Conservation (phyloP, 2,888 invertebrate genomes). For the Bimastos eiseni region DNA sequence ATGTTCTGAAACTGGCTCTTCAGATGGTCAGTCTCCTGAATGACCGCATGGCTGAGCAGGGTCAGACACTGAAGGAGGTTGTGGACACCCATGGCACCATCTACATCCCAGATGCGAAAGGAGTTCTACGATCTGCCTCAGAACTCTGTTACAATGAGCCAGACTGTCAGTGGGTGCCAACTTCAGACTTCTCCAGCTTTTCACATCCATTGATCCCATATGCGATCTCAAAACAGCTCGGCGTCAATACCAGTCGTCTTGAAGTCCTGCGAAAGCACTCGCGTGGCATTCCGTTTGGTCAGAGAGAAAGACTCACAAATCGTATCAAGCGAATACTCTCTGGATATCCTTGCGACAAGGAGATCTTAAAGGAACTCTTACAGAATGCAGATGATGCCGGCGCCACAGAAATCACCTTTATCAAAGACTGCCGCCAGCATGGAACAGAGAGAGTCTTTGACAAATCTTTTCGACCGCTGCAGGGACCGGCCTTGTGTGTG, state of each 20-base stretch:
- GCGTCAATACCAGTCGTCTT: conserved; percentile 45
- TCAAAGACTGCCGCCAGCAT: conserved; percentile 51
- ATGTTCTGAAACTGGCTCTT: conserved; percentile 42
- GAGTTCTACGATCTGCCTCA: conserved; percentile 44
- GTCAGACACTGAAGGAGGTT: conserved; percentile 40
- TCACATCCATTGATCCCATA: conserved; percentile 47
- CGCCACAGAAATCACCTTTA: conserved; percentile 53
- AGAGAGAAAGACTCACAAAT: conserved; percentile 52
- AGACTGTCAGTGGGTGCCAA: conserved; percentile 45
- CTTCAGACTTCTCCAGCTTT: conserved; percentile 28
- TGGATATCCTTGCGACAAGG: conserved; percentile 53
- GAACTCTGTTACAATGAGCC: conserved; percentile 53
- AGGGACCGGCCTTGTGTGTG: conserved; percentile 58
- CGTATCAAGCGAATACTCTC: conserved; percentile 52
- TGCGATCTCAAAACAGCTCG: conserved; percentile 48
- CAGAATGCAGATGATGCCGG: conserved; percentile 48
- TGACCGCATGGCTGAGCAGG: conserved; percentile 42
- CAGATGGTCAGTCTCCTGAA: conserved; percentile 44
- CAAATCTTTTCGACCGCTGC: conserved; percentile 49
- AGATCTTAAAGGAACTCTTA: conserved; percentile 56
- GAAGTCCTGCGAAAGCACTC: conserved; percentile 46
- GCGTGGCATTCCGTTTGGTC: conserved; percentile 53
- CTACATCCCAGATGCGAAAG: conserved; percentile 49
- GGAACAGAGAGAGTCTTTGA: conserved; percentile 47
- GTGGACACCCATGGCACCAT: conserved; percentile 42